phyloP scores from a whole-genome alignment of 2,113 vertebrate species.

The Macroglossus sobrinus region DNA sequence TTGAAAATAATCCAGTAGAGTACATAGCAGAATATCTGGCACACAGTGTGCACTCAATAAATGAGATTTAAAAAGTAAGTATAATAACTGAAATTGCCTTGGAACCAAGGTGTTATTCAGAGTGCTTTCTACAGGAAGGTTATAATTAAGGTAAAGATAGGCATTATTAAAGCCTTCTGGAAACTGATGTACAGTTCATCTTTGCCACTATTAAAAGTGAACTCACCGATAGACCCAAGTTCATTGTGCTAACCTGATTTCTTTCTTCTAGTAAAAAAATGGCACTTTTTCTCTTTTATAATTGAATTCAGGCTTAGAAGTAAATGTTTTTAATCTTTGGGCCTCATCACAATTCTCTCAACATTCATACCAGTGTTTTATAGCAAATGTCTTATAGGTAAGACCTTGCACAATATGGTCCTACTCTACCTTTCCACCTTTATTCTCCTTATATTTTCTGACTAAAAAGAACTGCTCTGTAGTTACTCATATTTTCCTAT shows the following conservation, averaged over 20 bases:
- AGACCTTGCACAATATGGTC: not conserved
- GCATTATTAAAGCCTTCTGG: not conserved
- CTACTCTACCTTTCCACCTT: not conserved
- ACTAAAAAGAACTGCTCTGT: not conserved
- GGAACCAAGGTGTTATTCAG: conserved; percentile 17
- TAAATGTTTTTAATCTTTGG: conserved; percentile 33
- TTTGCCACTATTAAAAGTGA: conserved; percentile 45
- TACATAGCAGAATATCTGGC: not conserved
- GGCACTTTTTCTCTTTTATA: not conserved
- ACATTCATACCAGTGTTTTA: conserved; percentile 26
- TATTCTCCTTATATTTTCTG: not conserved
- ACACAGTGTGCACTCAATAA: not conserved
- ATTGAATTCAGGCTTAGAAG: conserved; percentile 34
- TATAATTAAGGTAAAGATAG: conserved; percentile 38
- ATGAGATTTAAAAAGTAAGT: not conserved
- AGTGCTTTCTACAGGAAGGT: not conserved
- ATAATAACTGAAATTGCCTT: conserved; percentile 16
- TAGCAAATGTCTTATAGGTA: not conserved
- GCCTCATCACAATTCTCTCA: conserved; percentile 18
- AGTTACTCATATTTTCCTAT: not conserved
- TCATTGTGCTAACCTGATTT: not conserved
- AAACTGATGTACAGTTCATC: not conserved
- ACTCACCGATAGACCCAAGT: not conserved
- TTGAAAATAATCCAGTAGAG: not conserved
- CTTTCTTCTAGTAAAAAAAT: not conserved